Conservation (phyloP, 2,888 invertebrate species). For the Nineta flava region DNA sequence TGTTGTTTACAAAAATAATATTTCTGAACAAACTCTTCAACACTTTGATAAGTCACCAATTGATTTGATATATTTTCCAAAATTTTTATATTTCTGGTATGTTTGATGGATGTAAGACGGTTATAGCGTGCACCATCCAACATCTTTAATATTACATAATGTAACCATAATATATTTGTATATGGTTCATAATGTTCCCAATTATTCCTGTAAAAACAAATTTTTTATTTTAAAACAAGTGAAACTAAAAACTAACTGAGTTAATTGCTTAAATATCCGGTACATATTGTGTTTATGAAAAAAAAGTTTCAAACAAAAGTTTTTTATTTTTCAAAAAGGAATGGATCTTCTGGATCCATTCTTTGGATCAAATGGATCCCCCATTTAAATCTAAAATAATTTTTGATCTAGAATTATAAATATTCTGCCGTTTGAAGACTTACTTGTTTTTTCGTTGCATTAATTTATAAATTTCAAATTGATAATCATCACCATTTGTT, state of each 20-base stretch:
- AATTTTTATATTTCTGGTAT: slow-evolving; percentile 38
- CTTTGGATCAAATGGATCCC: no score
- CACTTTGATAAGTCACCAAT: slow-evolving; percentile 41
- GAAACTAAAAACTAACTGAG: no score
- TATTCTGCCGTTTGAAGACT: no score
- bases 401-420: no score
- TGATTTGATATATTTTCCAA: slow-evolving; percentile 37
- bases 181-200: slow-evolving; percentile 74
- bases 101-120: slow-evolving; percentile 36
- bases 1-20: not conserved
- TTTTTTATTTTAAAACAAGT: no score
- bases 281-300: no score
- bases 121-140: slow-evolving; percentile 51
- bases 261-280: no score
- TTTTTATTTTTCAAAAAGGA: no score
- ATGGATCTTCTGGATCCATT: no score
- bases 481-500: slow-evolving; percentile 73
- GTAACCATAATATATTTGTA: slow-evolving; percentile 83
- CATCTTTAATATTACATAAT: slow-evolving; percentile 73
- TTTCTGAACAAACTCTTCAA: slow-evolving; percentile 36
- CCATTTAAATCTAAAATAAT: no score
- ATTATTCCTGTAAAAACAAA: slow-evolving; percentile 46
- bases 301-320: no score
- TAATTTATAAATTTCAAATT: slow-evolving; percentile 84
- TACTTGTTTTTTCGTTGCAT: slow-evolving; percentile 71